phyloP scores from a whole-genome alignment of 2,113 vertebrate species.

The Proterorhinus semilunaris region DNA sequence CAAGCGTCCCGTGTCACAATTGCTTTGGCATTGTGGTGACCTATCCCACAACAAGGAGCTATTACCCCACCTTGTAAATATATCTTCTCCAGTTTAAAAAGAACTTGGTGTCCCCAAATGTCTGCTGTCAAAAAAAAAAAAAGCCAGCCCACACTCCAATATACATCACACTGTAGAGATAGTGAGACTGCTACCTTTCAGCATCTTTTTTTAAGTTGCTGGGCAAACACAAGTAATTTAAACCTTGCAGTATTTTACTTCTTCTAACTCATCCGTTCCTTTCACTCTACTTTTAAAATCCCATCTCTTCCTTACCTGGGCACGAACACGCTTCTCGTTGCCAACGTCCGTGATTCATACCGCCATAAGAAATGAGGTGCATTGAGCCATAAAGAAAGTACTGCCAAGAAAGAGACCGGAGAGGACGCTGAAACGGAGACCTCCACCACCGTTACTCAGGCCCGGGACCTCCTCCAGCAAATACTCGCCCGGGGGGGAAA shows the following conservation, averaged over 20 bases:
- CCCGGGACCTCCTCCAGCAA: background rate
- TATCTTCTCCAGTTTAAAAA: background rate
- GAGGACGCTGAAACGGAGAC: background rate
- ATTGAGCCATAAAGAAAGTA: conserved; percentile 27
- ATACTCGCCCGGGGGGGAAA: background rate
- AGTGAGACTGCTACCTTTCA: too few species aligned
- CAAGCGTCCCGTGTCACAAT: background rate
- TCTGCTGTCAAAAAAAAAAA: too few species aligned
- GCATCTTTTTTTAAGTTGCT: background rate
- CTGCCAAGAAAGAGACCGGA: conserved; percentile 1
- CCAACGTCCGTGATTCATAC: conserved; percentile 33
- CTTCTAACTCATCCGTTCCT: background rate
- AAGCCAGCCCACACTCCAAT: too few species aligned
- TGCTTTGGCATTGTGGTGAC: conserved; percentile 3
- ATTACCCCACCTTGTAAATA: background rate
- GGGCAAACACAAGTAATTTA: too few species aligned
- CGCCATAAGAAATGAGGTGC: conserved; percentile 15
- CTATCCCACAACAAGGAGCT: conserved; percentile 1
- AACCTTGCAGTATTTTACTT: background rate
- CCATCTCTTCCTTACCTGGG: conserved; percentile 21
- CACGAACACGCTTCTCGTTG: conserved; percentile 10
- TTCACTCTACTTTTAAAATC: background rate
- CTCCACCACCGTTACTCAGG: background rate
- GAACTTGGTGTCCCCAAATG: background rate
- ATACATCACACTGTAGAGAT: too few species aligned